Evolutionary conservation across 2,113 vertebrate species (phyloP).

Genomic region (Struthidea cinerea): DNA sequence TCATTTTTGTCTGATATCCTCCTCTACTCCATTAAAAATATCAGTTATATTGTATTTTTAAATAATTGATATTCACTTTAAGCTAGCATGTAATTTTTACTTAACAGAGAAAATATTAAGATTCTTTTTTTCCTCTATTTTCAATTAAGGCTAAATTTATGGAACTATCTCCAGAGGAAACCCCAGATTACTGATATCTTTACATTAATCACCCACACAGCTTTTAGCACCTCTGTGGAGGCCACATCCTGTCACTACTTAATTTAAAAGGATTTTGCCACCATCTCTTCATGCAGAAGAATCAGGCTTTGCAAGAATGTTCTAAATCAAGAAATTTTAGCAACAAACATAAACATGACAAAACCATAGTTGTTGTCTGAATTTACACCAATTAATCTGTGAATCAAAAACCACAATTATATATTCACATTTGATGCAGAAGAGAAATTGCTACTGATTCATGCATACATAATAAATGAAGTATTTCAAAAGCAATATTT

Average conservation of each 20-base stretch:
- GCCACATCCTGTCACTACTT: neutral
- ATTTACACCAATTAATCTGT: neutral
- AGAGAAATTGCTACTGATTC: neutral
- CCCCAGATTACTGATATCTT: conserved; percentile 1
- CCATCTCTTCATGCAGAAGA: neutral
- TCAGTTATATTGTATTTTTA: neutral
- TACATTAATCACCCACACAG: conserved; percentile 25
- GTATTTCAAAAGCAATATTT: neutral
- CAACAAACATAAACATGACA: neutral
- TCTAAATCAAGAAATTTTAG: neutral
- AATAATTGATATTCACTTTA: conserved; percentile 15
- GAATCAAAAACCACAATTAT: neutral
- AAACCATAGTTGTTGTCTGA: neutral
- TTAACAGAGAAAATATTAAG: conserved; percentile 11
- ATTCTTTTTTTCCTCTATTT: neutral
- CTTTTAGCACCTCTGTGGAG: conserved; percentile 38
- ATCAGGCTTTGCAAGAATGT: neutral
- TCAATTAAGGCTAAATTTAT: conserved; percentile 45
- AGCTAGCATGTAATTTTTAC: conserved; percentile 15
- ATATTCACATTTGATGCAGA: neutral
- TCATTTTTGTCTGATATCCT: neutral
- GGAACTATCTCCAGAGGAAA: conserved; percentile 38
- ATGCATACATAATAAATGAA: neutral
- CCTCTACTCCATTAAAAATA: neutral
- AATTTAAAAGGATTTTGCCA: conserved; percentile 10